Percentiles rank a stretch among this genome's conserved stretches.
These are phyloP conservation scores for Tichodroma muraria DNA, from an alignment of 2,113 vertebrate genomes.

Conservation along the genomic window DNA sequence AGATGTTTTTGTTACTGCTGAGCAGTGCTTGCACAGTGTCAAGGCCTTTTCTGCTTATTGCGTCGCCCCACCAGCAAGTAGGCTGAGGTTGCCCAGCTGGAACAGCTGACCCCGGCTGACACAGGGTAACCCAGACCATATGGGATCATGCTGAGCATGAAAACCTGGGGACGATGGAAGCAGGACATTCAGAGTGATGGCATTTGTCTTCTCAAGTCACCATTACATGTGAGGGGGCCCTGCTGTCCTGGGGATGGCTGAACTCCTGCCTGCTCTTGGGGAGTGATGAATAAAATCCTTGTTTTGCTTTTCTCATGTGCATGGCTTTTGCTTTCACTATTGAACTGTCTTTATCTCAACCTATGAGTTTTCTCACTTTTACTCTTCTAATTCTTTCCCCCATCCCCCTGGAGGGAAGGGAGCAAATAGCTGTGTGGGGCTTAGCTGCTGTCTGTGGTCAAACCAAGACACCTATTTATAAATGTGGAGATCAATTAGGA, in stretches of 20 bases:
- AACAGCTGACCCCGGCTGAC: not conserved
- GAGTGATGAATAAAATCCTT: not conserved
- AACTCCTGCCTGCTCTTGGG: not conserved
- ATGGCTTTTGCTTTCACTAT: not conserved
- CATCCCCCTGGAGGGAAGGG: not conserved
- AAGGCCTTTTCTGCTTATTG: not conserved
- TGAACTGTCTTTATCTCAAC: not conserved
- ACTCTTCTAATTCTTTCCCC: not conserved
- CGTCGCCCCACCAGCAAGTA: not conserved
- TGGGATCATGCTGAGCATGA: not conserved
- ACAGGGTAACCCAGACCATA: not conserved
- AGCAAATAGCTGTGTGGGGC: not conserved
- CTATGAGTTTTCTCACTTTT: not conserved
- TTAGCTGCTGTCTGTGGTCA: not conserved
- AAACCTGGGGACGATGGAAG: not conserved
- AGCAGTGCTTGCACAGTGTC: not conserved
- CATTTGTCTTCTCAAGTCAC: not conserved
- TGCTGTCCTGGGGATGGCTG: not conserved
- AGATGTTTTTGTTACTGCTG: not conserved
- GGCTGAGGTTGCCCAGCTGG: not conserved
- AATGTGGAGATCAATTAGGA: not conserved
- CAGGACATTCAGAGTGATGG: not conserved
- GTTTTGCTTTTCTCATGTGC: not conserved
- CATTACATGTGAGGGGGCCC: rapidly evolving
- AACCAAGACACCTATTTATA: not conserved